These are phyloP conservation scores for Synodontis membranacea DNA, from an alignment of 2,113 vertebrate species.

Conservation along the genomic window DNA sequence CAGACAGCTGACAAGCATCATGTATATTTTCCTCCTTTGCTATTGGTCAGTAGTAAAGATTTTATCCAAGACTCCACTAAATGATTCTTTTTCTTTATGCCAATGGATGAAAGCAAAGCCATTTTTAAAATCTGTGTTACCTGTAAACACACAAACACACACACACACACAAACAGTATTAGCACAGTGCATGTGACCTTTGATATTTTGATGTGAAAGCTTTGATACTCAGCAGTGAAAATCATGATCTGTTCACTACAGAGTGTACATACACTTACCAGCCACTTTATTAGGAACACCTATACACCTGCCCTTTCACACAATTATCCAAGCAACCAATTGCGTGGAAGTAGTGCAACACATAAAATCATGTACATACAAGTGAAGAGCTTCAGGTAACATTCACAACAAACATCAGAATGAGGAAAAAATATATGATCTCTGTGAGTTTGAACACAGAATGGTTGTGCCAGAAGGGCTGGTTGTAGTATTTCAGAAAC, in stretches of 20 bases:
- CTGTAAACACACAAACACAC: slow-evolving; percentile 27
- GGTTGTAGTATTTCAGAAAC: neutral
- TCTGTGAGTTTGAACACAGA: neutral
- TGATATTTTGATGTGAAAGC: neutral
- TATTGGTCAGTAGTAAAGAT: slow-evolving; percentile 5
- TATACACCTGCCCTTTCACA: neutral
- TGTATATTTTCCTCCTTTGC: neutral
- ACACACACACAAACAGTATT: slow-evolving; percentile 18
- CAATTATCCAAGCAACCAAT: neutral
- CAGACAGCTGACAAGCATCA: neutral
- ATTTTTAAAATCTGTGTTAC: slow-evolving; percentile 40
- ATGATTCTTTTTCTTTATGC: neutral
- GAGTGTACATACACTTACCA: neutral
- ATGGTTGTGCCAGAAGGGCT: neutral
- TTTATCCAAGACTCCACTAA: neutral
- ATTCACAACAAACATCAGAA: neutral
- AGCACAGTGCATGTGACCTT: neutral
- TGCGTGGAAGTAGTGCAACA: neutral
- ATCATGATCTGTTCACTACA: neutral
- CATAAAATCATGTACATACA: neutral
- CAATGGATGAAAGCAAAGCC: slow-evolving; percentile 8
- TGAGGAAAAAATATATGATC: neutral
- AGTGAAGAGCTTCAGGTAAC: neutral
- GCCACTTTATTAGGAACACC: neutral
- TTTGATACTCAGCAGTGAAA: neutral